phyloP scores from a whole-genome alignment of 2,113 vertebrate genomes.

The Marmota monax region DNA sequence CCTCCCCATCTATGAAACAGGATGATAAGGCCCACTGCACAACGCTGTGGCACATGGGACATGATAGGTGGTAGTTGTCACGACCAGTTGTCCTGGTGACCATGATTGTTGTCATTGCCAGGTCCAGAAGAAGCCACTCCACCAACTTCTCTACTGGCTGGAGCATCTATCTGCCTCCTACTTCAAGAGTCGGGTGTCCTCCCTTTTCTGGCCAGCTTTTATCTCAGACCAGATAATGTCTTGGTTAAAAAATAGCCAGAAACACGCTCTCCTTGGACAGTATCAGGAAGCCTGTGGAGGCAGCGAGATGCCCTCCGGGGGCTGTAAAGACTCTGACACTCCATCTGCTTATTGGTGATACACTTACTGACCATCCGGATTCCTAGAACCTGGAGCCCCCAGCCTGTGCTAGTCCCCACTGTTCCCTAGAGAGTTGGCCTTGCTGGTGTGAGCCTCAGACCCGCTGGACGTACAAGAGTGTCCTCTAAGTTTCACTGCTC shows the following conservation, averaged over 20 bases:
- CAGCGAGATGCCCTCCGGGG: not conserved
- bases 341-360: not conserved
- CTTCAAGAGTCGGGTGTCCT: not conserved
- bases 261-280: not conserved
- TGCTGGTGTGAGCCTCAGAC: not conserved
- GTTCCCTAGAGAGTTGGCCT: not conserved
- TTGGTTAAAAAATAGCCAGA: not conserved
- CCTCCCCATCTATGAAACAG: not conserved
- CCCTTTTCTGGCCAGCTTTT: not conserved
- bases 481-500: not conserved
- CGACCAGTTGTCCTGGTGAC: not conserved
- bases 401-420: not conserved
- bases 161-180: not conserved
- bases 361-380: not conserved
- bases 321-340: not conserved
- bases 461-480: not conserved
- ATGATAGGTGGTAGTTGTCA: not conserved
- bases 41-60: not conserved
- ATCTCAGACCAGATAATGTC: not conserved
- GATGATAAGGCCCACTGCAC: not conserved
- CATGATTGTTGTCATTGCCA: not conserved
- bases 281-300: not conserved
- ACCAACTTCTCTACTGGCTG: not conserved
- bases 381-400: not conserved
- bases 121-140: not conserved